A percentile compares a stretch with the other conserved stretches of the same genome.
phyloP scores from a whole-genome alignment of 1,140 invertebrate genomes.

The Tetranychus cinnabarinus region DNA sequence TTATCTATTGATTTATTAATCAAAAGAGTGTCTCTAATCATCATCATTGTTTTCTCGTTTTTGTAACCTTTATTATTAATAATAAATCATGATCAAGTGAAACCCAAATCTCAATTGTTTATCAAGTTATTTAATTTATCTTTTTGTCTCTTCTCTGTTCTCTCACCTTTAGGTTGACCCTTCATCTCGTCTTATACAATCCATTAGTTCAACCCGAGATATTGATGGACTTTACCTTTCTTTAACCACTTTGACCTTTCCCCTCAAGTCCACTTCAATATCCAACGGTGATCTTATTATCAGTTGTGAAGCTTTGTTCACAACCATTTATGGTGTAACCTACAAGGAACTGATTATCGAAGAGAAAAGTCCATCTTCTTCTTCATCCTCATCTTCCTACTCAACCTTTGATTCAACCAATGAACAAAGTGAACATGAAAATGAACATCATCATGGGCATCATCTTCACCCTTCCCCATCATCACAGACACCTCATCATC shows the following conservation, averaged over 20 bases:
- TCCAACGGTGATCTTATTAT: neutral
- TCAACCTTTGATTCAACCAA: neutral
- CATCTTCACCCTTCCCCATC: too few species aligned
- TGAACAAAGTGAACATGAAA: too few species aligned
- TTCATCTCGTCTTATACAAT: neutral
- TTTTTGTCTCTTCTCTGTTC: too few species aligned
- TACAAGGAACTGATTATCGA: constrained; percentile 2
- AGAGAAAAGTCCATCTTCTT: neutral
- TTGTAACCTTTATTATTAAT: too few species aligned
- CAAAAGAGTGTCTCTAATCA: too few species aligned
- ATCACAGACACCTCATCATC: neutral
- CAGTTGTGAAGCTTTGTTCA: neutral
- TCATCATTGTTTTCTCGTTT: too few species aligned
- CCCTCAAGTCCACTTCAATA: neutral
- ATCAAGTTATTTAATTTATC: neutral
- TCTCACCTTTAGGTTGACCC: neutral
- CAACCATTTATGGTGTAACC: neutral
- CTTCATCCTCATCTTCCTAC: neutral
- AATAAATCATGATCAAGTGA: too few species aligned
- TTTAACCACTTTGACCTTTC: neutral
- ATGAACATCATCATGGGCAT: too few species aligned
- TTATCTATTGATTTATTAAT: too few species aligned
- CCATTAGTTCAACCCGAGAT: neutral
- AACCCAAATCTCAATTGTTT: neutral
- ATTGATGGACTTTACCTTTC: neutral